These are phyloP conservation scores for Mustela nigripes DNA, from an alignment of 2,113 vertebrate genomes.

Conservation along the genomic window DNA sequence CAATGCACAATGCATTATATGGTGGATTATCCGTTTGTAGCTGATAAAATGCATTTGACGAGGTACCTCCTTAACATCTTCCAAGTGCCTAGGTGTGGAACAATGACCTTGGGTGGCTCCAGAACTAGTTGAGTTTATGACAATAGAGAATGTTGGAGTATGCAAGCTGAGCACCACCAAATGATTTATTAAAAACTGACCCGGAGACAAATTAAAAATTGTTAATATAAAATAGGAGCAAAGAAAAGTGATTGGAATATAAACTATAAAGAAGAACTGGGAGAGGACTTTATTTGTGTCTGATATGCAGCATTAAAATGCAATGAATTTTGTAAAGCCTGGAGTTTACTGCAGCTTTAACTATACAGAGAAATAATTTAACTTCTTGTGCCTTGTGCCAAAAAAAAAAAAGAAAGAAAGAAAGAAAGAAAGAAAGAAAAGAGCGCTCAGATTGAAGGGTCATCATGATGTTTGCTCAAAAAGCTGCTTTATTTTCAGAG, in stretches of 20 bases:
- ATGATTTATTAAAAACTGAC: constrained; percentile 39
- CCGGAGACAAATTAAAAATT: constrained; percentile 41
- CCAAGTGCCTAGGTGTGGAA: neutral
- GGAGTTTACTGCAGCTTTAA: constrained; percentile 18
- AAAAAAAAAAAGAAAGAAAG: neutral
- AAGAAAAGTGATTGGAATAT: constrained; percentile 37
- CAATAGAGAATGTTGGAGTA: neutral
- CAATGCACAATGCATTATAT: neutral
- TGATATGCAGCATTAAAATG: constrained; percentile 52
- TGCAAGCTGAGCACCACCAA: neutral
- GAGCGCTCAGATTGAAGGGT: neutral
- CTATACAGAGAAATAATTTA: constrained; percentile 52
- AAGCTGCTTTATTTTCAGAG: neutral
- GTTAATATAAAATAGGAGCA: constrained; percentile 36
- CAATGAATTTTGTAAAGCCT: constrained; percentile 37
- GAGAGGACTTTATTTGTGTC: neutral
- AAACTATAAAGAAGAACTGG: constrained; percentile 44
- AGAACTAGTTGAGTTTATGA: neutral
- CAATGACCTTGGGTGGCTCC: neutral
- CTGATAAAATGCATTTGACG: constrained; percentile 35
- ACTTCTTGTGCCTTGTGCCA: neutral
- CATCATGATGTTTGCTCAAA: constrained; percentile 7
- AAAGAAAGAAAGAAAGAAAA: no score
- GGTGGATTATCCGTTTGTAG: neutral
- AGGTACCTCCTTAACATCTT: neutral